Conservation (phyloP, 2,888 invertebrate genomes). For the Dioctria rufipes region DNA sequence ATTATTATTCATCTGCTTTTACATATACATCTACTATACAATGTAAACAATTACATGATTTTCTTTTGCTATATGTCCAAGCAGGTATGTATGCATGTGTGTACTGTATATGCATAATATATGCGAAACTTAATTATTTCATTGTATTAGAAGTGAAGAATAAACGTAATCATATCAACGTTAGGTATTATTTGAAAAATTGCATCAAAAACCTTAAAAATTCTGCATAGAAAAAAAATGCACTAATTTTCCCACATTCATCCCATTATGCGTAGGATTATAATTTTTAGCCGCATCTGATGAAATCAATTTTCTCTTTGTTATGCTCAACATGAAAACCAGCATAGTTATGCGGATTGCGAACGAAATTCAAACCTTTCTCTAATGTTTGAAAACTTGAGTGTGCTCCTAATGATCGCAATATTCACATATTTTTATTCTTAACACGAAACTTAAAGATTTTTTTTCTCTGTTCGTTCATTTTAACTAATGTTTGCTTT, state of each 20-base stretch:
- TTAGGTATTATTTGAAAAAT: too few species aligned
- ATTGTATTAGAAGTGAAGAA: too few species aligned
- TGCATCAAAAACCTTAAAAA: too few species aligned
- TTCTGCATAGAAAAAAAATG: slow-evolving; percentile 1
- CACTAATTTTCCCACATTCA: slow-evolving; percentile 9
- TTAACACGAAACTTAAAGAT: slow-evolving; percentile 25
- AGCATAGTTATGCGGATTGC: slow-evolving; percentile 8
- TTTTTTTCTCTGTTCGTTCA: slow-evolving; percentile 19
- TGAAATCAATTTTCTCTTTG: slow-evolving; percentile 31
- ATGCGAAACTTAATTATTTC: too few species aligned
- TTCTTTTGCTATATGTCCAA: too few species aligned
- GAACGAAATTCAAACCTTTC: not conserved
- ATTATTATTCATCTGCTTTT: too few species aligned
- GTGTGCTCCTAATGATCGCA: not conserved
- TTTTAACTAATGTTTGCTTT: slow-evolving; percentile 42
- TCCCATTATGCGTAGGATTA: slow-evolving; percentile 31
- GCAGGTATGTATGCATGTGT: too few species aligned
- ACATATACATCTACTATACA: too few species aligned
- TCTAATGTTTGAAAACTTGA: not conserved
- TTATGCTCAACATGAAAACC: slow-evolving; percentile 8
- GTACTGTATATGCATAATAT: too few species aligned
- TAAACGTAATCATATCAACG: too few species aligned
- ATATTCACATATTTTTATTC: slow-evolving; percentile 38
- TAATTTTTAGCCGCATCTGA: slow-evolving; percentile 18
- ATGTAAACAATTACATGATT: too few species aligned